Evolutionary conservation across 2,113 vertebrate genomes (phyloP).

Genomic region (Phalacrocorax aristotelis): DNA sequence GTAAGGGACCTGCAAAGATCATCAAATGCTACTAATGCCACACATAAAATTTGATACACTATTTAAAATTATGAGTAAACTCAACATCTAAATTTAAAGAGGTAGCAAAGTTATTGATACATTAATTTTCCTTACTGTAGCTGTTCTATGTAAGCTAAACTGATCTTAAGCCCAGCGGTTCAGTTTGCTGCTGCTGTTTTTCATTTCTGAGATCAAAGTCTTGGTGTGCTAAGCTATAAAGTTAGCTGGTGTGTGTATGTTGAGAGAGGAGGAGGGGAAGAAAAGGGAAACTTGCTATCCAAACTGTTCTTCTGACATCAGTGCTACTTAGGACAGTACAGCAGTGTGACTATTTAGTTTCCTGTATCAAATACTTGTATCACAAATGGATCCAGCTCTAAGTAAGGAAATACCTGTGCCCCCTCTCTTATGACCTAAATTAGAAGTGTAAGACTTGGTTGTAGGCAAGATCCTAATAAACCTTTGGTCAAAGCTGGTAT

Average conservation of each 20-base stretch:
- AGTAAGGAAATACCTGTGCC: background rate
- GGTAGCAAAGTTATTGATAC: background rate
- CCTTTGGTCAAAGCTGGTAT: background rate
- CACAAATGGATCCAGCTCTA: background rate
- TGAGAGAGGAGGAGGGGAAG: background rate
- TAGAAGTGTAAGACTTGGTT: background rate
- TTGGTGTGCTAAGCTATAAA: background rate
- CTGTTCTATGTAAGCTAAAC: background rate
- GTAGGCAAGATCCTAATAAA: background rate
- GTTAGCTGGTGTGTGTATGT: background rate
- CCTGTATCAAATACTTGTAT: background rate
- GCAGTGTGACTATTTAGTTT: background rate
- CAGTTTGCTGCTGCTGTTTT: background rate
- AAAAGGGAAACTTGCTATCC: background rate
- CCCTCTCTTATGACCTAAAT: background rate
- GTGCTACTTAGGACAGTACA: background rate
- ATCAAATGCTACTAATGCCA: background rate
- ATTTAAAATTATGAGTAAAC: background rate
- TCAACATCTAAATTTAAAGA: background rate
- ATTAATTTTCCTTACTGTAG: background rate
- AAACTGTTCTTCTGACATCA: background rate
- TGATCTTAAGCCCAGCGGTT: background rate
- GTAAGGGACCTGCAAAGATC: too few relatives aligned
- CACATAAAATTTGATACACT: background rate
- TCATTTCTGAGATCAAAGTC: background rate